Percentiles rank a stretch among this genome's conserved stretches.
Evolutionary conservation across 2,113 vertebrate species (phyloP).

Genomic region (Vulpes lagopus): DNA sequence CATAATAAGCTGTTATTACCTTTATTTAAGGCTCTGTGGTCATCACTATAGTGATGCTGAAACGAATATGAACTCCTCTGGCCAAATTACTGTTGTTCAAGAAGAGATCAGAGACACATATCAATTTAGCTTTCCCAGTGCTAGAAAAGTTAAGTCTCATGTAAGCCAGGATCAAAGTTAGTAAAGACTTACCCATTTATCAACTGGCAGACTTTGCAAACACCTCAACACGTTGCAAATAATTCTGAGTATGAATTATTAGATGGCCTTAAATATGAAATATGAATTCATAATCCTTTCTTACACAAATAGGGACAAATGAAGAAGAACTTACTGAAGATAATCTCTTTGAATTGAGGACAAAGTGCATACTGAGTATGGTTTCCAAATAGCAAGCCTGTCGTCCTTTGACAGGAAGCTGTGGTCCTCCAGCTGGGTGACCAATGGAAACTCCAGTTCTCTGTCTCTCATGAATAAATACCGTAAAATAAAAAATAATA

Average conservation of each 20-base stretch:
- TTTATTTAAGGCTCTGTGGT: not conserved
- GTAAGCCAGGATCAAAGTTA: not conserved
- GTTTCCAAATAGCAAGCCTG: rapidly evolving
- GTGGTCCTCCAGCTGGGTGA: rapidly evolving
- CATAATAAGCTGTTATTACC: not conserved
- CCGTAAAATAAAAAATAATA: no score
- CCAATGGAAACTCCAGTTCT: not conserved
- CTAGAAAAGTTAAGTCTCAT: not conserved
- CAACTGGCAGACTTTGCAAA: not conserved
- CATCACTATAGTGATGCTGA: not conserved
- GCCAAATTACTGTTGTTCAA: not conserved
- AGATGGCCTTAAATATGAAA: not conserved
- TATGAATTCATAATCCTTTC: not conserved
- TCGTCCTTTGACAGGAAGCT: not conserved
- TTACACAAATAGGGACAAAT: not conserved
- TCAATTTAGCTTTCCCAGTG: not conserved
- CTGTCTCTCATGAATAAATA: no score
- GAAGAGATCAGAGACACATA: not conserved
- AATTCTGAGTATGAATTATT: not conserved
- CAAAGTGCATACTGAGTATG: not conserved
- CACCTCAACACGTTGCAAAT: not conserved
- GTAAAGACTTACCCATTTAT: not conserved
- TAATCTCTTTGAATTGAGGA: not conserved
- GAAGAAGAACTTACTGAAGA: not conserved
- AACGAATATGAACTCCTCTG: not conserved